Percentiles rank a stretch among this genome's conserved stretches.
phyloP scores from a whole-genome alignment of 35 echinoderm and acorn worm genomes.

The Holothuria glaberrima region DNA sequence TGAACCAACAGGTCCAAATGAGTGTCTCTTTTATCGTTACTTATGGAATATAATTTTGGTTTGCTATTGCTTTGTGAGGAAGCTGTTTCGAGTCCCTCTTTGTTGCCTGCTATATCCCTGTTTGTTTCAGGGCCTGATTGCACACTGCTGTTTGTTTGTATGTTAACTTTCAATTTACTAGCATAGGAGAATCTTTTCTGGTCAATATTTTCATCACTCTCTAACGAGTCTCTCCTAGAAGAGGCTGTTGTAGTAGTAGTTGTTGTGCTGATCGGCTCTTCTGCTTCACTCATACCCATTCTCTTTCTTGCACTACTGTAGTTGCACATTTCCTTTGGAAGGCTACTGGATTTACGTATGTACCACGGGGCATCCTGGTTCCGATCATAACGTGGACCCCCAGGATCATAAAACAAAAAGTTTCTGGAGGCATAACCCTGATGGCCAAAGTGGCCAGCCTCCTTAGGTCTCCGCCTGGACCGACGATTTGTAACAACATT shows the following conservation, averaged over 20 bases:
- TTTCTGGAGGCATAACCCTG: conserved; percentile 2
- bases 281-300: conserved; percentile 25
- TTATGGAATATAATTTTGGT: conserved; percentile 48
- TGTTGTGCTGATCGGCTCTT: conserved; percentile 41
- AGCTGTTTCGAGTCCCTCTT: not conserved
- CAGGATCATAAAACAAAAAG: conserved; percentile 7
- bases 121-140: conserved; percentile 22
- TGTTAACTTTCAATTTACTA: conserved; percentile 50
- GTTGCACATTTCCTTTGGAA: conserved; percentile 59
- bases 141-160: conserved; percentile 4
- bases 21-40: not conserved
- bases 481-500: conserved; percentile 9
- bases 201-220: conserved; percentile 50
- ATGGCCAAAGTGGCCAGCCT: conserved; percentile 2
- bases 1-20: not conserved
- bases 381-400: not conserved
- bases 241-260: conserved; percentile 45
- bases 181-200: conserved; percentile 49
- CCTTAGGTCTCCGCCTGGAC: conserved; percentile 29
- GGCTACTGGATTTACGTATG: conserved; percentile 48
- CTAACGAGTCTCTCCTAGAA: conserved; percentile 45
- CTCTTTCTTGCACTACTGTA: conserved; percentile 10
- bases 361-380: conserved; percentile 23
- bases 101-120: not conserved
- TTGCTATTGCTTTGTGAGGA: conserved; percentile 24